Base-by-base conservation (phyloP, 2,113 vertebrate species). In the Sarotherodon lohbergeri region DNA sequence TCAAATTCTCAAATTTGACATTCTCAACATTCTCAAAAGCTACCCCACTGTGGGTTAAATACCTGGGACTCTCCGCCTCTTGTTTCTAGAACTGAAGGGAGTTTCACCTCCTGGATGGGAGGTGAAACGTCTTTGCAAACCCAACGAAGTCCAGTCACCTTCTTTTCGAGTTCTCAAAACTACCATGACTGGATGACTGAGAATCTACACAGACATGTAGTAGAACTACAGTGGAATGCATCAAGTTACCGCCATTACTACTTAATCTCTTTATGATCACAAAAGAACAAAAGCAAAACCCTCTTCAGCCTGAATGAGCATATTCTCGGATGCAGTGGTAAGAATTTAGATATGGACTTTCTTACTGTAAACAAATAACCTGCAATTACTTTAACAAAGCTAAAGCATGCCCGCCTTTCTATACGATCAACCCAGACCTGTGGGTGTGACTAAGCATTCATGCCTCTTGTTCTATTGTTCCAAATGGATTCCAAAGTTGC, bases 31-130 rank as follows among this genome's bases (percentile, higher is more conserved):
- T 7, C 59, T 66, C 61, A 36, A 66, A 4, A 66, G 32, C 5
- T 36, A 66, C 32, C 61, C 61, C 34, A 13, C 34, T 66, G 29
- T n/a, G 34, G 6, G 10, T 39, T 39, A 39, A 39, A 4, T 66
- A 39, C 61, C 19, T 39, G 61, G 4, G 0, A 22, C 61, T 39
- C 61, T 36, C 32, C 5, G 0, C 17, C 0, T 39, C 34, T 39
- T 7, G 61, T 2, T 66, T 66, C 34, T 66, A 39, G 61, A 66
- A n/a, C 61, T 12, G 17, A 63, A 36, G 59, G 27, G 27, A 59
- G 27, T 59, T 59, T 59, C 57, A 17, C 32, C 9, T 19, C 48
- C 14, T 19, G 48, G 17, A 52, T 52, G 17, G 7, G 19, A 68
- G 1, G 4, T 68, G 19, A 68, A 68, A 41, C 6, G 4, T 13